Conservation (phyloP, 1,140 invertebrate species). For the Bombus confusus region DNA sequence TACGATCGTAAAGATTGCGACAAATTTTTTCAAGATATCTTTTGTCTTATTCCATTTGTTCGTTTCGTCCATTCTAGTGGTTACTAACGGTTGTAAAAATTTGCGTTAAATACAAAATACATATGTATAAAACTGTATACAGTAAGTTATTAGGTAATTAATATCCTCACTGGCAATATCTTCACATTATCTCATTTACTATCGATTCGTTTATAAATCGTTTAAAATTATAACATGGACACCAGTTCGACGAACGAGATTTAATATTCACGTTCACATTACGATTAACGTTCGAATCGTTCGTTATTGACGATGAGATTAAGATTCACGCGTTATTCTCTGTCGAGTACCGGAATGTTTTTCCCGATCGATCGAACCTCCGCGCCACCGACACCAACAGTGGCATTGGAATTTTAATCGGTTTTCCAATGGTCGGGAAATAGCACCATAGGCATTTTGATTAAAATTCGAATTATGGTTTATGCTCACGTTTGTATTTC, state of each 20-base stretch:
- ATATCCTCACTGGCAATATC: too few species aligned
- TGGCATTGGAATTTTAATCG: constrained; percentile 65
- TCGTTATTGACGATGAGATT: background rate
- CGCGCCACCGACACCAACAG: background rate
- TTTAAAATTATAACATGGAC: background rate
- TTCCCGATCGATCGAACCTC: constrained; percentile 27
- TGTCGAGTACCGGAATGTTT: background rate
- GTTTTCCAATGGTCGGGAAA: constrained; percentile 35
- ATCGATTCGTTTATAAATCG: background rate
- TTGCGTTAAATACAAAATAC: too few species aligned
- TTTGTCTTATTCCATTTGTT: too few species aligned
- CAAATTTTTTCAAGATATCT: too few species aligned
- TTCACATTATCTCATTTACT: too few species aligned
- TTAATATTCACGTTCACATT: background rate
- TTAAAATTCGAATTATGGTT: constrained; percentile 59
- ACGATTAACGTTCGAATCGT: background rate
- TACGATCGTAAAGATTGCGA: too few species aligned
- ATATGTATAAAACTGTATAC: too few species aligned
- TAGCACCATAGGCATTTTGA: constrained; percentile 55
- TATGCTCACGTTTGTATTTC: constrained; percentile 37
- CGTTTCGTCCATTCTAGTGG: too few species aligned
- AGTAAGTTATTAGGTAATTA: too few species aligned
- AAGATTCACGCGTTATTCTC: constrained; percentile 15
- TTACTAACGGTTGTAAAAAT: too few species aligned
- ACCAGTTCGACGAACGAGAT: background rate